Evolutionary conservation across 1,140 invertebrate species (phyloP).

Genomic region (Ceratosolen fusciceps): DNA sequence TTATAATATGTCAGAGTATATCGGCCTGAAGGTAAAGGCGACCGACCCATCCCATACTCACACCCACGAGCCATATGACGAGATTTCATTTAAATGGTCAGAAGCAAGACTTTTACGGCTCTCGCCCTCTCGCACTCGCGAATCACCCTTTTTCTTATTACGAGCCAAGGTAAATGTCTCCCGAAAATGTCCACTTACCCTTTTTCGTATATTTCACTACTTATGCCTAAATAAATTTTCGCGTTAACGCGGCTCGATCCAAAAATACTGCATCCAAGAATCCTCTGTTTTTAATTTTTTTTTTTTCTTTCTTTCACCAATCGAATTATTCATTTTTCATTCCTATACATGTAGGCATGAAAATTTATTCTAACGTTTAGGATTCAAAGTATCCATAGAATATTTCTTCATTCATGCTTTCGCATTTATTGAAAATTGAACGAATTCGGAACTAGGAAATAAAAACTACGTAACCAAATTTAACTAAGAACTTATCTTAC

Average conservation of each 20-base stretch:
- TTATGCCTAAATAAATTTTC: neutral
- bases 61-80: constrained; percentile 37
- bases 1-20: constrained; percentile 2
- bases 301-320: too few species aligned
- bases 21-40: neutral
- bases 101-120: neutral
- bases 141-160: neutral
- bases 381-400: too few species aligned
- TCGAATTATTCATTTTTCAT: too few species aligned
- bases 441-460: too few species aligned
- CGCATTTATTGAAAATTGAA: too few species aligned
- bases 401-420: too few species aligned
- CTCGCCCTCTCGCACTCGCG: too few species aligned
- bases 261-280: neutral
- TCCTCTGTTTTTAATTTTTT: neutral
- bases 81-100: constrained; percentile 31
- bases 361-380: too few species aligned
- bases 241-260: neutral
- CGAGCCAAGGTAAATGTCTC: neutral
- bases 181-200: neutral
- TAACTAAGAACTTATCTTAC: too few species aligned
- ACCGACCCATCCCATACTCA: constrained; percentile 35
- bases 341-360: too few species aligned
- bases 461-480: too few species aligned
- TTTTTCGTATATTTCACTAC: neutral